These are phyloP conservation scores for Protodeltote pygarga DNA, from an alignment of 2,888 invertebrate genomes.

Conservation along the genomic window DNA sequence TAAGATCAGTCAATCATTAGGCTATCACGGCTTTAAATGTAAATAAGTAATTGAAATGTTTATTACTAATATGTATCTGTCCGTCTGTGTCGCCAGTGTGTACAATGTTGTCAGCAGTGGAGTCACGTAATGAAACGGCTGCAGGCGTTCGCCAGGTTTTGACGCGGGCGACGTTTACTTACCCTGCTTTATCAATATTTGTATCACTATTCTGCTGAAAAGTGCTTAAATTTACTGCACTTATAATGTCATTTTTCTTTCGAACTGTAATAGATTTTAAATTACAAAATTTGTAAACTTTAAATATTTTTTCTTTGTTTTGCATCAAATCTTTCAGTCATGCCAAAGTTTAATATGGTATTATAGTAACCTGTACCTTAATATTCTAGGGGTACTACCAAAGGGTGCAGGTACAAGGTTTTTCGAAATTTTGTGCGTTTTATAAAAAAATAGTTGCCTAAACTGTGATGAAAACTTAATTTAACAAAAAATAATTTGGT, in stretches of 20 bases:
- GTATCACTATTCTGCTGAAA: constrained; percentile 27
- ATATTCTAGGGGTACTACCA: no score
- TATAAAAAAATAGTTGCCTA: no score
- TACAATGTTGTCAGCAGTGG: constrained; percentile 46
- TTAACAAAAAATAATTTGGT: no score
- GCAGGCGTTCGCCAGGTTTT: constrained; percentile 55
- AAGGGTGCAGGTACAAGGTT: no score
- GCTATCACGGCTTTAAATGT: no score
- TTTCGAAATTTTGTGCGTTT: no score
- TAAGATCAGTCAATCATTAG: no score
- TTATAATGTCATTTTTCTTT: background rate
- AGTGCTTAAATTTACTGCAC: background rate
- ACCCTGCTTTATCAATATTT: constrained; percentile 53
- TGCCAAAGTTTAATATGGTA: no score
- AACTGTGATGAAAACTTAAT: no score
- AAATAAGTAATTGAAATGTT: background rate
- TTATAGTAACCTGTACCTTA: no score
- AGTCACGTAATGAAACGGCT: constrained; percentile 65
- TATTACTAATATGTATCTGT: background rate
- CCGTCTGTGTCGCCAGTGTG: constrained; percentile 28
- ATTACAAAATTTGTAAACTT: constrained; percentile 2
- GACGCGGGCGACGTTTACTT: constrained; percentile 57
- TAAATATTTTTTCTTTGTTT: no score
- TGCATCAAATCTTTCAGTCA: no score
- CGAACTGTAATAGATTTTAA: background rate